Conservation (phyloP, 2,797 vertebrate species). For the Dermochelys coriacea region DNA sequence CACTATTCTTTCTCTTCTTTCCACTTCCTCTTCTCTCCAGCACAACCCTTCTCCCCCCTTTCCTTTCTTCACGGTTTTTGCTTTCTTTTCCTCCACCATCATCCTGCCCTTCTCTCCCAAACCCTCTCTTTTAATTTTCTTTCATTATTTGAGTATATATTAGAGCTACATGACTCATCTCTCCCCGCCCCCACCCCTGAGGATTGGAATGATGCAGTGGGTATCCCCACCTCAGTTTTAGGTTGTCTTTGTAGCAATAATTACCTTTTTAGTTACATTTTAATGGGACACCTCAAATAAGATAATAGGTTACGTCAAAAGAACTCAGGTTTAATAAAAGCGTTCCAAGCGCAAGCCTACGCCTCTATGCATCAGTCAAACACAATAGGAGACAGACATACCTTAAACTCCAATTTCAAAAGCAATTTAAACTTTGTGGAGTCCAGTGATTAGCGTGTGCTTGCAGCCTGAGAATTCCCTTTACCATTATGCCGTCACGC, state of each 20-base stretch:
- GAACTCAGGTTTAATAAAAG: background rate
- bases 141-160: constrained; percentile 4
- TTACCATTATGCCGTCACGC: background rate
- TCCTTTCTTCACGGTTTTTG: background rate
- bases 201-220: background rate
- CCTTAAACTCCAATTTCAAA: constrained; percentile 56
- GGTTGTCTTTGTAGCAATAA: background rate
- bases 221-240: background rate
- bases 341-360: constrained; percentile 28
- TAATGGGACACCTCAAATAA: background rate
- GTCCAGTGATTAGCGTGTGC: constrained; percentile 3
- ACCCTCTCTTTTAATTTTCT: constrained; percentile 1
- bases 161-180: constrained; percentile 21
- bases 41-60: background rate
- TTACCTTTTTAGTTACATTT: background rate
- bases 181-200: background rate
- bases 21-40: background rate
- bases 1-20: constrained; percentile 7
- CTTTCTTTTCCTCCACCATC: background rate
- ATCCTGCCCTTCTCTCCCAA: background rate
- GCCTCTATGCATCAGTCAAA: constrained; percentile 7
- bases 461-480: background rate
- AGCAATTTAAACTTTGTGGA: constrained; percentile 47
- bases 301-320: background rate
- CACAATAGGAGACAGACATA: background rate